Base-by-base conservation (phyloP, 1,140 invertebrate species). In the Neodiprion lecontei region DNA sequence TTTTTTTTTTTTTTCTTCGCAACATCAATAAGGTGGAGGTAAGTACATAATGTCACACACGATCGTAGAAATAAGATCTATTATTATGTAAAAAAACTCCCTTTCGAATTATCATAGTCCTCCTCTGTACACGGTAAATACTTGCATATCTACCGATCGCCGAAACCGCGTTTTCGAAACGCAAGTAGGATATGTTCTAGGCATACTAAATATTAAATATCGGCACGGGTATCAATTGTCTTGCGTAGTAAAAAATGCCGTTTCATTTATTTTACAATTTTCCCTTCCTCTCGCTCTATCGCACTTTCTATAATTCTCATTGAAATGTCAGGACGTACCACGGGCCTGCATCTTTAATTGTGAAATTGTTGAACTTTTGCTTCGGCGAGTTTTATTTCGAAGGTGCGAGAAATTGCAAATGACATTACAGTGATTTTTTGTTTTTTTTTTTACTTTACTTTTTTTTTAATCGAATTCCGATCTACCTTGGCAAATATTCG, bases 71-170 rank as follows among this genome's bases (percentile, higher is more conserved):
- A 40, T 40, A 40, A 40, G 53, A 61, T 8, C 53, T 61, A 61
- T 61, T 61, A 14, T 61, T 17, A 61, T 61, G 53, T 61, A 61
- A 61, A 61, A 61, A 61, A 61, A 61, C 53, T 14, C 53, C n/a
- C 53, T 40, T 61, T 9, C n/a, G n/a, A 14, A 17, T 14, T 61
- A 61, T 61, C 9, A 61, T 61, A 61, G 5, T 12, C n/a, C n/a
- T 61, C 11, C 4, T 14, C 53, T 61, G 53, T 61, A 61, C 53
- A 61, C 53, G 8, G 4, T 9, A 61, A 61, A 61, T 61, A 61
- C 5, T 61, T 61, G n/a, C 28, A 40, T 61, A 61, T 17, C 11
- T 61, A 61, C 9, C n/a, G 53, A 61, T 61, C 53, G n/a, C 53
- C 53, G 53, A 61, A 61, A 9, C 3, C 53, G 11, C 53, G n/a